A percentile compares a stretch with the other conserved stretches of the same genome.
Evolutionary conservation across 1,140 invertebrate genomes (phyloP).

Genomic region (Plutomurus gul): DNA sequence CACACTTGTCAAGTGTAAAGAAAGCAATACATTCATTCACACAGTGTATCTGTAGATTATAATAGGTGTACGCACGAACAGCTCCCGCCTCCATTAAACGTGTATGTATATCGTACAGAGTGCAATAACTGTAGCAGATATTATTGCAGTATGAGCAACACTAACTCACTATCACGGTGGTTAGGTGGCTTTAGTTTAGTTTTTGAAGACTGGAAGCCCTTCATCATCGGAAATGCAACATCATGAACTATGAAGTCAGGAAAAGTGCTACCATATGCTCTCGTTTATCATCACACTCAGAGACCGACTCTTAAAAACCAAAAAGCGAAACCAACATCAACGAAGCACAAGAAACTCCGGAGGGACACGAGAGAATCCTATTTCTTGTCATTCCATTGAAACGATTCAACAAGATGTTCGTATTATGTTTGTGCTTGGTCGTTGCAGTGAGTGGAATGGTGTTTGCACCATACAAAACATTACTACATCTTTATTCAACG

Average conservation of each 20-base stretch:
- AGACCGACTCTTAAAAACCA: not conserved
- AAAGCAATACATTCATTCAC: no score
- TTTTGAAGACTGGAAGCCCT: slow-evolving; percentile 32
- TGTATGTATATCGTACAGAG: no score
- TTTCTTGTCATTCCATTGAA: slow-evolving; percentile 7
- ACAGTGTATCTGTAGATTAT: no score
- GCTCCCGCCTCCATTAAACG: no score
- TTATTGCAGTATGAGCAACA: no score
- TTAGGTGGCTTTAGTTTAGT: not conserved
- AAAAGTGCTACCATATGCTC: slow-evolving; percentile 36
- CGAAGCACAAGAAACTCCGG: slow-evolving; percentile 17
- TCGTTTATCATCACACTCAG: slow-evolving; percentile 34
- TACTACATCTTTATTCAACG: slow-evolving; percentile 17
- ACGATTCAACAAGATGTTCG: slow-evolving; percentile 22
- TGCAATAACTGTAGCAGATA: no score
- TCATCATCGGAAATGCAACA: slow-evolving; percentile 31
- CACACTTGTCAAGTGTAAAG: no score
- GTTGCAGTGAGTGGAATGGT: not conserved
- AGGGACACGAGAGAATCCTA: slow-evolving; percentile 21
- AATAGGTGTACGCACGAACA: no score
- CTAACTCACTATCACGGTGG: no score
- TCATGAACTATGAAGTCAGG: slow-evolving; percentile 23
- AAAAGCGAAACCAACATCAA: slow-evolving; percentile 11
- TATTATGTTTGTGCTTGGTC: not conserved
- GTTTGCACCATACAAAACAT: not conserved